phyloP scores from a whole-genome alignment of 2,888 invertebrate species.

The Dasypolia templi region DNA sequence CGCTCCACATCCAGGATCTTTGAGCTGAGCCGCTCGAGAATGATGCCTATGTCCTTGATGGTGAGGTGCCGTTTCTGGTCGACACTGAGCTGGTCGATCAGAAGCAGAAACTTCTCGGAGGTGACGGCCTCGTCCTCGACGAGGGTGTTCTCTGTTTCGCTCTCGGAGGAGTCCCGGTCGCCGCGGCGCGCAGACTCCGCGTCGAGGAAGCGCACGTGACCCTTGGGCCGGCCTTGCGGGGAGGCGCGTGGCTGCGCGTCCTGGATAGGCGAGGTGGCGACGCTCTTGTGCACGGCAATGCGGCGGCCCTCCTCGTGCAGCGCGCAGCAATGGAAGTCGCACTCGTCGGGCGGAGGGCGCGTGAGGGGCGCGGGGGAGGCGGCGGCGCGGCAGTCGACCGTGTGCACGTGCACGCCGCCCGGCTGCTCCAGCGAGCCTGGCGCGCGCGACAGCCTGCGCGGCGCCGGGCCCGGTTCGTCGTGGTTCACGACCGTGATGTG shows the following conservation, averaged over 20 bases:
- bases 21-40: slow-evolving; percentile 97
- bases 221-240: slow-evolving; percentile 93
- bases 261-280: slow-evolving; percentile 97
- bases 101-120: slow-evolving; percentile 97
- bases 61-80: slow-evolving; percentile 97
- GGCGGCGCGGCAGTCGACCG: slow-evolving; percentile 94
- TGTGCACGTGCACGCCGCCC: slow-evolving; percentile 95
- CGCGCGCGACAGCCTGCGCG: slow-evolving; percentile 92
- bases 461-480: slow-evolving; percentile 96
- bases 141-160: slow-evolving; percentile 97
- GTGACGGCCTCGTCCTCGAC: slow-evolving; percentile 97
- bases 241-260: slow-evolving; percentile 93
- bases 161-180: slow-evolving; percentile 97
- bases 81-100: slow-evolving; percentile 97
- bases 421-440: slow-evolving; percentile 92
- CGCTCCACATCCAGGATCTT: slow-evolving; percentile 98
- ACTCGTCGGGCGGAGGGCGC: slow-evolving; percentile 93
- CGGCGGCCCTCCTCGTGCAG: slow-evolving; percentile 97
- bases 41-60: slow-evolving; percentile 98
- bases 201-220: slow-evolving; percentile 96
- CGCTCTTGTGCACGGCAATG: slow-evolving; percentile 97
- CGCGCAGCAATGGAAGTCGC: slow-evolving; percentile 98
- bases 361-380: slow-evolving; percentile 93
- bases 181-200: slow-evolving; percentile 91
- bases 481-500: slow-evolving; percentile 98